phyloP scores from a whole-genome alignment of 2,888 invertebrate genomes.

The Piscicola geometra region DNA sequence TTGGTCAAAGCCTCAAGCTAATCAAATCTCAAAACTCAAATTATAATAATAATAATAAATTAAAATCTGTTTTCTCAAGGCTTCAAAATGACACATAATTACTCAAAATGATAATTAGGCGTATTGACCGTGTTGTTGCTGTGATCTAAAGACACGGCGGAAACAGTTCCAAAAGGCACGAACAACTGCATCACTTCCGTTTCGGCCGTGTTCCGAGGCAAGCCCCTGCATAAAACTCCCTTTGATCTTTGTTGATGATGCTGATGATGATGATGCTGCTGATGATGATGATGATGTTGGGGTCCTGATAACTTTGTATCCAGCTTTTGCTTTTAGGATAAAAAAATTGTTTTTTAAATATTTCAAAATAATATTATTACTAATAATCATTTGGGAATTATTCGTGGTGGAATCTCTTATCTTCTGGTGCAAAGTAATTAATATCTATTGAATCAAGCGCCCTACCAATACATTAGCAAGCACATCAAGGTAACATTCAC shows the following conservation, averaged over 20 bases:
- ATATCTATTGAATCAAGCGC: too few relatives aligned
- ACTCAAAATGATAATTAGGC: too few relatives aligned
- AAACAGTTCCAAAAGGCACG: not conserved
- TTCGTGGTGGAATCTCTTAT: not conserved
- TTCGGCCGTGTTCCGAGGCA: not conserved
- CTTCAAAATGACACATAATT: too few relatives aligned
- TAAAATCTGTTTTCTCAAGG: too few relatives aligned
- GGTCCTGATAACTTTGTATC: not conserved
- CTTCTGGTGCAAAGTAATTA: too few relatives aligned
- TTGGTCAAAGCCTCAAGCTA: not conserved
- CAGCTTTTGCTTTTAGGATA: not conserved
- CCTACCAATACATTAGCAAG: too few relatives aligned
- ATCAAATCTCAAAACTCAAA: not conserved
- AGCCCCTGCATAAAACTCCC: not conserved
- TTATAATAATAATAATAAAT: not conserved
- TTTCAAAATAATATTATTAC: not conserved
- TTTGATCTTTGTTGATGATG: not conserved
- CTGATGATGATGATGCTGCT: not conserved
- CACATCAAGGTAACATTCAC: too few relatives aligned
- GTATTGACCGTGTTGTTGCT: not conserved
- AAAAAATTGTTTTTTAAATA: not conserved
- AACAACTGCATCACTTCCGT: not conserved
- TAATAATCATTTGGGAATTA: not conserved
- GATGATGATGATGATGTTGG: not conserved
- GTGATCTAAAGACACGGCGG: not conserved